Base-by-base conservation (phyloP, 2,888 invertebrate genomes). In the Carterocephalus palaemon region DNA sequence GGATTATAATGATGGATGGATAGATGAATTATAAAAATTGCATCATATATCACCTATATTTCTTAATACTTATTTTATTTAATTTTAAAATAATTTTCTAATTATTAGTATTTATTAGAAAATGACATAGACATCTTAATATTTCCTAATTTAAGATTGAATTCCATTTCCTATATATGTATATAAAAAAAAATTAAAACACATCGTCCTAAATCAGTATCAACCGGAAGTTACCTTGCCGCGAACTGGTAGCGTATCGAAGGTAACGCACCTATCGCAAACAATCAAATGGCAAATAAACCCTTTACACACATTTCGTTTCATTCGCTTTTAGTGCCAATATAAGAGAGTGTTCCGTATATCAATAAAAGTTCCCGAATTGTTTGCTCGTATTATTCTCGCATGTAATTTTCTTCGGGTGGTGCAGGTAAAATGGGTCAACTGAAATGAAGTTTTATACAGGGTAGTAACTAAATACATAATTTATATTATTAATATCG, bases 251-350 rank as follows among this genome's bases (percentile, higher is more conserved):
- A 53, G 40, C 22, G 23, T 43, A 37, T 43, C 22, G 31, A 43
- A 37, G 43, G 43, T 56, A 64, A 67, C 58, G 60, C n/a, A n/a
- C n/a, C n/a, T 73, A 74, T 71, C 61, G 68, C 70, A 71, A 71
- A 71, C 71, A 76, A 77, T 76, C 75, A 77, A 75, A 74, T 69
- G 68, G 61, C 67, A 66, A 68, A 67, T 59, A 73, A 75, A 73
- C 69, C 71, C 58, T 75, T 74, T 71, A 67, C 66, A 60, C 65
- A 70, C 71, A 70, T 68, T 69, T 59, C 64, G 55, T 64, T 70
- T 68, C 66, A 72, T 70, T 64, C 57, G 67, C 65, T 66, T 70
- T 70, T 61, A 69, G 66, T 61, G 56, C 52, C 59, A 57, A 68
- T 66, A 66, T 64, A 63, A 70, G 72, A 66, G 60, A 67, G 64